Evolutionary conservation across 1,140 invertebrate species (phyloP).

Genomic region (Melanaphis sacchari): DNA sequence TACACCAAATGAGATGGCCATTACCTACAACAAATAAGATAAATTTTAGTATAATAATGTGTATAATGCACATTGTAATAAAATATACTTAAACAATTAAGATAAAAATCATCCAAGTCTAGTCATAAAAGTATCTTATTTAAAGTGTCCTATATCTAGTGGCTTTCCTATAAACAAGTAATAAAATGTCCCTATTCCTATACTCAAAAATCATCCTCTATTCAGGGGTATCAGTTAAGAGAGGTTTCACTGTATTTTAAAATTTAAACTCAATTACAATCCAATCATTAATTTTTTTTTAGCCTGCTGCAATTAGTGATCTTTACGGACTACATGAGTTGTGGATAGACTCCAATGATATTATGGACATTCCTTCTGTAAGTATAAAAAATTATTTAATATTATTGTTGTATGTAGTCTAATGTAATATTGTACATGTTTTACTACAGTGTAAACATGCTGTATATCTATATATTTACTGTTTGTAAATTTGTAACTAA

Average conservation of each 20-base stretch:
- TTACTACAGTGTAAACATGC: neutral
- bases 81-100: no score
- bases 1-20: no score
- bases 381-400: neutral
- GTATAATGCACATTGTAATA: no score
- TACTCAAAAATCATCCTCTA: neutral
- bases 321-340: constrained; percentile 82
- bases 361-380: constrained; percentile 71
- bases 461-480: neutral
- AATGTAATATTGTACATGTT: neutral
- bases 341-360: constrained; percentile 91
- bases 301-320: constrained; percentile 88
- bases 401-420: neutral
- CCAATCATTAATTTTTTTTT: constrained; percentile 65
- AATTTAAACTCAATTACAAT: neutral
- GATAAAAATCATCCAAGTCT: no score
- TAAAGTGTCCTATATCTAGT: no score
- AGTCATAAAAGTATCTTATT: no score
- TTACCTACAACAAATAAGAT: no score
- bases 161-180: no score
- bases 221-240: no score
- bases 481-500: neutral
- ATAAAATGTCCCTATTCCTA: no score
- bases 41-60: no score
- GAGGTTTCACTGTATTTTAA: neutral